Base-by-base conservation (phyloP, 1,140 invertebrate species). In the Cyclargus thomasi region DNA sequence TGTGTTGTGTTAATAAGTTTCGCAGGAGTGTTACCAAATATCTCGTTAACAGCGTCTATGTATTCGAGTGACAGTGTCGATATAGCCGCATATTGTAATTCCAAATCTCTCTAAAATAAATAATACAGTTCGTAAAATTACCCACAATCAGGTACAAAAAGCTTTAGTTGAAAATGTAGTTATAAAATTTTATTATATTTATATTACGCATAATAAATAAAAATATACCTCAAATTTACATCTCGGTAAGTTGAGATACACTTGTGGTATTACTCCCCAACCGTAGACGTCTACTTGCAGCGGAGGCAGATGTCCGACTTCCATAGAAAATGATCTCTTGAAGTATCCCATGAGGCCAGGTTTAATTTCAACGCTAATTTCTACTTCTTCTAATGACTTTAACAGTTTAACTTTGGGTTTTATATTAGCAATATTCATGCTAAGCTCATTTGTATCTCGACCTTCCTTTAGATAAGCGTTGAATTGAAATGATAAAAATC, bases 231-330 rank as follows among this genome's bases (percentile, higher is more conserved):
- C 59, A n/a, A 65, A 23, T 23, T 35, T 14, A 57, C 79, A 77
- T 74, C 83, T 79, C 11, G 72, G 76, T 65, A 88, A 69, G 22
- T 73, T 77, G 63, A 90, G 70, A 68, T 86, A 88, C 6, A 90
- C 72, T 79, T 90, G 88, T 18, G 86, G 85, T 68, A 88, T 82
- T 7, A 84, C 86, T 6, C 88, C 88, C 88, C 88, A 88, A 14
- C 88, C 88, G 71, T 79, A 82, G 35, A 89, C 77, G 73, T 88
- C 81, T 64, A 90, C 85, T 16, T 83, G 76, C 63, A 89, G 77
- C 47, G 79, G 73, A 20, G 86, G 88, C 17, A 88, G 70, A 68
- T 86, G 81, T 2, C 85, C 86, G 21, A 88, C 79, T 77, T 90
- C 86, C 65, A 90, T 70, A 35, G 83, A 67, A 75, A 88, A 90